Conservation (phyloP, 2,888 invertebrate genomes). For the Plutella xylostella region DNA sequence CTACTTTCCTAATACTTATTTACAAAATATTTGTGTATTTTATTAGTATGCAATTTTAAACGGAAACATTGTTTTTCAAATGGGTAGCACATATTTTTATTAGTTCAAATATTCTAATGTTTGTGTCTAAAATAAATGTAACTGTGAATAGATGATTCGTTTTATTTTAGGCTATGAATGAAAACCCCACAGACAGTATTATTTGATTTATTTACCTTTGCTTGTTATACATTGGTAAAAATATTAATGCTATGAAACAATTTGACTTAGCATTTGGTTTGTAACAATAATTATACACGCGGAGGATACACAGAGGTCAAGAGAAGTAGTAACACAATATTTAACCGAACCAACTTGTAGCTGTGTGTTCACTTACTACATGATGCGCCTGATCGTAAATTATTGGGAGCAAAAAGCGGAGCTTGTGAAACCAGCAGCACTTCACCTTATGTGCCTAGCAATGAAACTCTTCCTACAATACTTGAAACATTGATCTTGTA, state of each 20-base stretch:
- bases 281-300: conserved; percentile 46
- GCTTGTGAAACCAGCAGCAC: conserved; percentile 55
- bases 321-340: no score
- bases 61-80: background rate
- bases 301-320: conserved; percentile 33
- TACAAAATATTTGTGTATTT: no score
- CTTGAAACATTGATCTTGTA: conserved; percentile 58
- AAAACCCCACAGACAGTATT: conserved; percentile 38
- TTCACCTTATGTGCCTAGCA: conserved; percentile 63
- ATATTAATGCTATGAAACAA: conserved; percentile 66
- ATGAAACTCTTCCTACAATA: conserved; percentile 58
- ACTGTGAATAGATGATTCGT: conserved; percentile 15
- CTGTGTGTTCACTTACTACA: no score
- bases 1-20: no score
- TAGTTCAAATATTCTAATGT: conserved; percentile 24
- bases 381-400: background rate
- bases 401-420: conserved; percentile 32
- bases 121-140: conserved; percentile 31
- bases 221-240: conserved; percentile 69
- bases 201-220: conserved; percentile 68
- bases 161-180: conserved; percentile 5
- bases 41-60: background rate
- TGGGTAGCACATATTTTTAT: conserved; percentile 15
- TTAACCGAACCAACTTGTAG: no score
- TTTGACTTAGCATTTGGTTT: conserved; percentile 65